Percentiles rank a stretch among this genome's conserved stretches.
These are phyloP conservation scores for Mizuhopecten yessoensis DNA, from an alignment of 1,140 invertebrate genomes.

Conservation along the genomic window DNA sequence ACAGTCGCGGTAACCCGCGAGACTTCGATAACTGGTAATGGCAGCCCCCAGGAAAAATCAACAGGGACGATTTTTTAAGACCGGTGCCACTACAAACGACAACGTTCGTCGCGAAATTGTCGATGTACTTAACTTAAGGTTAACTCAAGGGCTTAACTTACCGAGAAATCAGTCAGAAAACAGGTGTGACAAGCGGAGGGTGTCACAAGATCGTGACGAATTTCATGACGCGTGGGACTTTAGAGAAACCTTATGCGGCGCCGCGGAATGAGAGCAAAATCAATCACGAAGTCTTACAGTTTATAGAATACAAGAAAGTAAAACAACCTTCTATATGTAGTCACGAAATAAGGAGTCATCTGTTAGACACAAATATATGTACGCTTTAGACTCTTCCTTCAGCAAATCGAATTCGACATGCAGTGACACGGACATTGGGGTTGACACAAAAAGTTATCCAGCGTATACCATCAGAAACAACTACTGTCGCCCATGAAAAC, in stretches of 20 bases:
- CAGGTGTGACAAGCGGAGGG: not conserved
- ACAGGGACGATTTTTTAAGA: not conserved
- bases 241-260: not conserved
- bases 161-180: not conserved
- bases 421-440: not conserved
- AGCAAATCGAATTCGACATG: not conserved
- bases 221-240: not conserved
- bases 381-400: slow-evolving; percentile 19
- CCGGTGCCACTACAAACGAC: not conserved
- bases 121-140: not conserved
- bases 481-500: not conserved
- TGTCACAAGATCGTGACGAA: not conserved
- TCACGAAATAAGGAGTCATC: not conserved
- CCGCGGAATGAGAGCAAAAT: not conserved
- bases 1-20: not conserved
- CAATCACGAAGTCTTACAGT: not conserved
- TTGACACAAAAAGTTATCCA: slow-evolving; percentile 4
- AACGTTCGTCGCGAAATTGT: not conserved
- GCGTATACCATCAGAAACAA: not conserved
- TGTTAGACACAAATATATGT: slow-evolving; percentile 15
- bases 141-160: not conserved
- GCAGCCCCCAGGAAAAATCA: not conserved
- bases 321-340: not conserved
- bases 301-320: not conserved
- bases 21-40: not conserved